Conservation (phyloP, 2,113 vertebrate species). For the Cyanocitta stelleri region DNA sequence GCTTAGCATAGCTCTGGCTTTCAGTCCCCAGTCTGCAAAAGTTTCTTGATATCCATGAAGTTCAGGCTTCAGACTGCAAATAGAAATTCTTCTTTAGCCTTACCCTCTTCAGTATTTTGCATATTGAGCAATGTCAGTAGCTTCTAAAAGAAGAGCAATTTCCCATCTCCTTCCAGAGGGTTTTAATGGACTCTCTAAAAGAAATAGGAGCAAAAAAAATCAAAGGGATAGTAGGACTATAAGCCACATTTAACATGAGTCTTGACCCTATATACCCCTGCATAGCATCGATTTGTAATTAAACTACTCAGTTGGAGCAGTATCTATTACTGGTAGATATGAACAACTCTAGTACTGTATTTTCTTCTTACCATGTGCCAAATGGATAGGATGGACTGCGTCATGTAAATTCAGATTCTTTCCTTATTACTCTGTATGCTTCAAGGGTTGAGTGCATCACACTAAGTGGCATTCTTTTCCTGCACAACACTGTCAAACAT, state of each 20-base stretch:
- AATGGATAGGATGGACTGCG: background rate
- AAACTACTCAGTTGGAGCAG: background rate
- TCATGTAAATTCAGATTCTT: background rate
- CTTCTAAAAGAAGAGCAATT: background rate
- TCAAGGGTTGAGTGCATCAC: background rate
- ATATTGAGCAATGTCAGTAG: background rate
- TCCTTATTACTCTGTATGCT: background rate
- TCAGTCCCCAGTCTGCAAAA: background rate
- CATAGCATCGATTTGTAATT: background rate
- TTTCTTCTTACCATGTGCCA: background rate
- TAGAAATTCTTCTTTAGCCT: background rate
- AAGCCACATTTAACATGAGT: background rate
- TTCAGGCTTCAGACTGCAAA: background rate
- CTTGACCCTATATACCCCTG: background rate
- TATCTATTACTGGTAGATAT: background rate
- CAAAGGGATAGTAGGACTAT: background rate
- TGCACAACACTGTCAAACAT: background rate
- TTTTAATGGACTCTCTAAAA: background rate
- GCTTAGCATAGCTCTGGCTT: background rate
- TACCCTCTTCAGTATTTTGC: background rate
- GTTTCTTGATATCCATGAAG: background rate
- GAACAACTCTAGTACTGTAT: background rate
- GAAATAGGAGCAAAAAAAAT: background rate
- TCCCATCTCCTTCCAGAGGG: background rate
- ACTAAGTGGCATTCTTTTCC: background rate